These are phyloP conservation scores for Brachionus manjavacas DNA, from an alignment of 1,140 invertebrate species.

Conservation along the genomic window DNA sequence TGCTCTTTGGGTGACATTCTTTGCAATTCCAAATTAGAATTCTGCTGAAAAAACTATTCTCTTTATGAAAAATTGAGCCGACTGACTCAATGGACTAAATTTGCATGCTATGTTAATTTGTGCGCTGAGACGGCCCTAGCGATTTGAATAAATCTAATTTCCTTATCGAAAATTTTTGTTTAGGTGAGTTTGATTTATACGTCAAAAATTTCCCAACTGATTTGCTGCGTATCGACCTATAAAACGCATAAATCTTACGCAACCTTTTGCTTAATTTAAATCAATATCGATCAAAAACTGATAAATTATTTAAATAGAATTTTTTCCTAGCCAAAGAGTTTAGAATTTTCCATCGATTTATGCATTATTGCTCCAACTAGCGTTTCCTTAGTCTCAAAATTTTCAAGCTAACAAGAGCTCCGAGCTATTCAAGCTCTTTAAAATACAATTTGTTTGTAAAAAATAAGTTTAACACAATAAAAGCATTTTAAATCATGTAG, in stretches of 20 bases:
- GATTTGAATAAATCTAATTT: background rate
- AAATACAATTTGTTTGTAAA: background rate
- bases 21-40: too few relatives aligned
- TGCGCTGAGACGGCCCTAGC: background rate
- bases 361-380: background rate
- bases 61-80: background rate
- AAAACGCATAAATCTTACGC: background rate
- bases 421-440: background rate
- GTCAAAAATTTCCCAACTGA: background rate
- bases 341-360: background rate
- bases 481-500: conserved; percentile 3
- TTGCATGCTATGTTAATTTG: background rate
- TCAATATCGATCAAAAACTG: background rate
- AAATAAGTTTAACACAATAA: background rate
- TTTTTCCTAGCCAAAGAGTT: background rate
- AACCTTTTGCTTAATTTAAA: background rate
- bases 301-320: background rate
- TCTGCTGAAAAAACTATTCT: background rate
- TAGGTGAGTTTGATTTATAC: background rate
- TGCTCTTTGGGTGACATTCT: background rate
- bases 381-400: background rate
- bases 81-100: background rate
- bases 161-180: background rate
- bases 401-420: background rate
- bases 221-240: background rate